Evolutionary conservation across 2,113 vertebrate species (phyloP), one percentile per base, ranked within the genome.

Genomic region (Corythornis madagascariensis): DNA sequence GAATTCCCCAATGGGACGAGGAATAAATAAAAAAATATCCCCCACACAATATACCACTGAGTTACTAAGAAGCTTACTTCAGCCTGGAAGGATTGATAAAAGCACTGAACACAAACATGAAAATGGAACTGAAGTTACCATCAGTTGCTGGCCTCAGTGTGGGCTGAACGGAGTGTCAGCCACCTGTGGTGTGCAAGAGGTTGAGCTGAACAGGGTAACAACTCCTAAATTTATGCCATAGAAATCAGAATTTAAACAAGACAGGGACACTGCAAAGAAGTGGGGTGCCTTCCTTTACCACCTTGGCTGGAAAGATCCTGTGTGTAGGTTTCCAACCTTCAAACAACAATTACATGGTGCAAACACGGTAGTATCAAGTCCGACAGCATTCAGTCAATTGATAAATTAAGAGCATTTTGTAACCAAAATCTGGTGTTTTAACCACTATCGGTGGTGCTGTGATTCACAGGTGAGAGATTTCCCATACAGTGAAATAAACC

Each of bases 131-230:
- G 63, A 60, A 47, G 22, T 25, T 8, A 2, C 14, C 0, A 2
- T 3, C 53, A 21, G 28, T 10, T 7, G 2, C 13, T 38, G 83
- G 26, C 10, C 42, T 40, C n/a, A 4, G 26, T 0, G 0, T 3
- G 29, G 42, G 61, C 74, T 26, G 42, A 18, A 21, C 0, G 29
- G 53, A 42, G 26, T 1, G 10, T 45, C 38, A 13, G 38, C 26
- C 38, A 6, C 45, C 45, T 4, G 63, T 2, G 4, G 33, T 25
- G 21, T 42, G 42, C 65, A 35, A 65, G 13, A 53, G 60, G 43
- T 19, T n/a, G 56, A 48, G 65, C 65, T 60, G 72, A 21, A 22
- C 53, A 10, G 48, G 26, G 29, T 3, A 35, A 45, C 2, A 2
- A 40, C 61, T 69, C 38, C 64, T 0, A 4, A n/a, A 20, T 10